Base-by-base conservation (phyloP, 2,113 vertebrate species). In the Oncorhynchus mykiss region DNA sequence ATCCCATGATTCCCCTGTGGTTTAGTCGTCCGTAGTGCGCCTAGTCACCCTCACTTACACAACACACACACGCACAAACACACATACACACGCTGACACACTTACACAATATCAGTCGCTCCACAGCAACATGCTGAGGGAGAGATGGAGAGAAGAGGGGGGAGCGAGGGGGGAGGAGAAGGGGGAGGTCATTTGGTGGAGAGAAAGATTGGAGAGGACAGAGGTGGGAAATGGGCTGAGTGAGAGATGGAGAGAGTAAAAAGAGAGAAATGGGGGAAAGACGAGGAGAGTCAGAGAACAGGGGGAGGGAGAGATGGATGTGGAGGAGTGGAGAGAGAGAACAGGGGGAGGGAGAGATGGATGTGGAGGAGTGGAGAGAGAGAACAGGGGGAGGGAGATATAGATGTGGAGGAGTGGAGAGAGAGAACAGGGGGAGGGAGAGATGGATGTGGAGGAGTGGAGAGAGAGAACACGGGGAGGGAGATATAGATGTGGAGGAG, bases 281-380 rank as follows among this genome's bases (percentile, higher is more conserved):
- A 29, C 29, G 11, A 22, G 24, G 20, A 24, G 62, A 65, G n/a
- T 1, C 29, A 20, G 57, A 60, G 57, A 59, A 59, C n/a, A 14
- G 14, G 14, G 57, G 11, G 13, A 60, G 59, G 67, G 75, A 78
- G 67, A 78, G 80, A 87, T 84, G 25, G 4, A 29, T 29, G 29
- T 29, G 29, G 29, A 29, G 24, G 67, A 34, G 72, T 1, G 7
- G n/a, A 9, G n/a, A 9, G 5, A 1, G n/a, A 22, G 12, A 24
- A n/a, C 4, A 3, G 57, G 18, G 18, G 29, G 29, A 31, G 4
- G 29, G 29, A 31, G 29, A 31, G 29, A 31, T 31, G 29, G 29
- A 31, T 31, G 29, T 5, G 29, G 29, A 31, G 29, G 9, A 25
- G 24, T 25, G 24, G 24, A 25, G 5, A 31, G 29, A 31, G 29